These are phyloP conservation scores for Stichopus chloronotus DNA, from an alignment of 35 echinoderm and acorn worm species.

Conservation along the genomic window DNA sequence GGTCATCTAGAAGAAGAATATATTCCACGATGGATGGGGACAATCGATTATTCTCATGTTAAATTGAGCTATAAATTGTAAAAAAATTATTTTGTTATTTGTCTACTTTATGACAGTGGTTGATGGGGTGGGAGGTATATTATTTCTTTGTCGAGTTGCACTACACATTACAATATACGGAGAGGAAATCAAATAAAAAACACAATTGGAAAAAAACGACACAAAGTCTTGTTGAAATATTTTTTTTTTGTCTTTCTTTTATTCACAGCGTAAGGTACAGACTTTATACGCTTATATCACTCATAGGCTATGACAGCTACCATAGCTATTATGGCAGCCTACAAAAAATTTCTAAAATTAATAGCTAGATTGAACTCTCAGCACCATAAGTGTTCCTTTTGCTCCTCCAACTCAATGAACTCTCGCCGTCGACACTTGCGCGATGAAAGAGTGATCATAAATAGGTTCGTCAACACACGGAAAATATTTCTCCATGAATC, in stretches of 20 bases:
- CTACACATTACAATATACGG: background rate
- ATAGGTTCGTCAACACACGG: too few relatives aligned
- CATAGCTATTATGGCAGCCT: background rate
- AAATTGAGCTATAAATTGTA: background rate
- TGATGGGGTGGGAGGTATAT: background rate
- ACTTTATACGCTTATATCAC: background rate
- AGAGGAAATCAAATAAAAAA: background rate
- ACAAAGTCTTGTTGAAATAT: slow-evolving; percentile 1
- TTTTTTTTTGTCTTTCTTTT: slow-evolving; percentile 9
- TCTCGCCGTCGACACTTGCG: background rate
- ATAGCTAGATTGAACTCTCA: too few relatives aligned
- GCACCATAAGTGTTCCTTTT: background rate
- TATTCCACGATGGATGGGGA: background rate
- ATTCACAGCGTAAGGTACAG: background rate
- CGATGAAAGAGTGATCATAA: too few relatives aligned
- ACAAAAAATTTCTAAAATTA: background rate
- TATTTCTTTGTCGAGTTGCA: background rate
- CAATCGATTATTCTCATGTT: background rate
- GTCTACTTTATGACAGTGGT: background rate
- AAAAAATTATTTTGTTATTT: too few relatives aligned
- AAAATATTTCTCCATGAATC: too few relatives aligned
- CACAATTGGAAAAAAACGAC: background rate
- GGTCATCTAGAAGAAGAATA: too few relatives aligned
- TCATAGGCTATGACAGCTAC: background rate
- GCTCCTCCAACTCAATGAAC: background rate